These are phyloP conservation scores for Cherax quadricarinatus DNA, from an alignment of 1,140 invertebrate genomes.

Conservation along the genomic window DNA sequence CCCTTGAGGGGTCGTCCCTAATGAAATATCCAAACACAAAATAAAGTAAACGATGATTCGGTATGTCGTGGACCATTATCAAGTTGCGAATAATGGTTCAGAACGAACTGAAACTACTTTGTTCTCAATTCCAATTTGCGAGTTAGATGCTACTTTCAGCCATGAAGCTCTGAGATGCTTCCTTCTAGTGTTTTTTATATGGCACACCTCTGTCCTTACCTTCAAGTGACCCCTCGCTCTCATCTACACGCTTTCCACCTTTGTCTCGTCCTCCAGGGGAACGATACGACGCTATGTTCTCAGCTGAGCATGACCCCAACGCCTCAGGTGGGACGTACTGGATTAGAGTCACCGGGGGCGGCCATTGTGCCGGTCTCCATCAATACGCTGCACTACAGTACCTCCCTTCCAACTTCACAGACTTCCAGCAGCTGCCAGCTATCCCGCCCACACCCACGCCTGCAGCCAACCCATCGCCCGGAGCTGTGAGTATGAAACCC, in stretches of 20 bases:
- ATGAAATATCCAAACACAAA: no score
- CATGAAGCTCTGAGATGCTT: no score
- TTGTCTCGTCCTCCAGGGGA: conserved; percentile 85
- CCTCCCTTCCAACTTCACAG: conserved; percentile 38
- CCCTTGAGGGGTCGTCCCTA: no score
- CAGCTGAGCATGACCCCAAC: conserved; percentile 80
- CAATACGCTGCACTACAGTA: conserved; percentile 57
- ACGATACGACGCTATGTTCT: conserved; percentile 89
- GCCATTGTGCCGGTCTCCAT: conserved; percentile 84
- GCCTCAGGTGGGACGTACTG: conserved; percentile 83
- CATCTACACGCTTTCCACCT: no score
- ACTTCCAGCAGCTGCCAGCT: neutral
- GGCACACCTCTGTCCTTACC: no score
- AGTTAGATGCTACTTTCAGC: no score
- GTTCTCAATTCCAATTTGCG: no score
- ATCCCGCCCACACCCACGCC: conserved; percentile 1
- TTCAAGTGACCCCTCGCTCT: neutral
- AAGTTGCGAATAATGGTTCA: no score
- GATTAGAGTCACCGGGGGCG: conserved; percentile 88
- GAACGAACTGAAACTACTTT: no score
- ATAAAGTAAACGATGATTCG: no score
- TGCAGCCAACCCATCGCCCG: neutral
- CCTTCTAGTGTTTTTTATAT: no score
- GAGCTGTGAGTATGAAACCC: neutral
- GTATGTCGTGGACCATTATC: no score